Base-by-base conservation (phyloP, 1,140 invertebrate genomes). In the Drosophila orosa region DNA sequence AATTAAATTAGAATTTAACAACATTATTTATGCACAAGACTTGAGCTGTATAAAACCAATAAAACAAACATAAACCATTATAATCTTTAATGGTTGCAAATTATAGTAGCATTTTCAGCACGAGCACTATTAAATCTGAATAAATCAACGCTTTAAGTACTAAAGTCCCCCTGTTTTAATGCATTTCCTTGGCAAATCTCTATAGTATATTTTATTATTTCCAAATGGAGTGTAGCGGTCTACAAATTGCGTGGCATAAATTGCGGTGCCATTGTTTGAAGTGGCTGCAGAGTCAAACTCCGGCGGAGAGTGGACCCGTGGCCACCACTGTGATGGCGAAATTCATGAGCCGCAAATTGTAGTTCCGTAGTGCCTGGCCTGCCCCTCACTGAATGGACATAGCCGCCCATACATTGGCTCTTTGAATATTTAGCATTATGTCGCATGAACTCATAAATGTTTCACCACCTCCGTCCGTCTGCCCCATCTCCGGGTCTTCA, bases 201-300 rank as follows among this genome's bases (percentile, higher is more conserved):
- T 50, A 3, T 4, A 19, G 1, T 35, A 22, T 58, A 24, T 27
- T 29, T 15, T 27, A 12, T 27, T 10, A 19, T 22, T 12, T 13
- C 22, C 29, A 25, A 12, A 37, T 37, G 17, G 17, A 24, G 63
- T 47, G 33, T 56, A 44, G 40, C 31, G 19, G 9, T 22, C 19
- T n/a, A 33, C 74, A 78, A 82, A 87, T 79, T 87, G 78, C 73
- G 63, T 61, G 62, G 83, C 78, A 85, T 68, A 75, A 78, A 86
- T 81, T 82, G 57, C 55, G 66, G 60, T 40, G 65, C 59, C 47
- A 67, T 86, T 85, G 81, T 66, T 81, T 66, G 45, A 66, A 81
- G 48, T 78, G 60, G 45, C 37, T 25, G 25, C 25, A 44, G 25
- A 63, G 52, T 56, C 39, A 24, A 24, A 37, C 56, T 54, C 27